A percentile compares a stretch with the other conserved stretches of the same genome.
Conservation (phyloP, 2,797 vertebrate genomes). For the Garrulus glandarius region DNA sequence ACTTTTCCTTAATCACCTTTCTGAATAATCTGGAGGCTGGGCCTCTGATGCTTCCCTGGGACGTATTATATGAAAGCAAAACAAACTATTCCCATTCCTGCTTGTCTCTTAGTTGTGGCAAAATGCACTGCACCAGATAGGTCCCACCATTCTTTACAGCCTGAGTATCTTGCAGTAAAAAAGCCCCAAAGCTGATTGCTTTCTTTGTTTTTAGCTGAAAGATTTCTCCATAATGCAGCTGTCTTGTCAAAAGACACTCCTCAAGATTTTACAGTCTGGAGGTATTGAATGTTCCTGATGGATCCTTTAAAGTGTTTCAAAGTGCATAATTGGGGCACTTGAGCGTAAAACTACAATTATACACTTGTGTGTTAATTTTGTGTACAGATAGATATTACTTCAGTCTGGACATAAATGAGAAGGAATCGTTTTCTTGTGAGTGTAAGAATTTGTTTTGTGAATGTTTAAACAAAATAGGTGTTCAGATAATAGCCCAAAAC, state of each 20-base stretch:
- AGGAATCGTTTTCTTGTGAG: conserved; percentile 49
- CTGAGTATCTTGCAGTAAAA: not conserved
- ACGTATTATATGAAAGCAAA: not conserved
- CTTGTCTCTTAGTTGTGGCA: not conserved
- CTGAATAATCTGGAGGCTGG: not conserved
- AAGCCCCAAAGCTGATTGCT: not conserved
- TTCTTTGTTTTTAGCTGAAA: not conserved
- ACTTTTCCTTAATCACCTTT: not conserved
- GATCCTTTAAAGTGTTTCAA: conserved; percentile 65
- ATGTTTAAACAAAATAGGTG: conserved; percentile 41
- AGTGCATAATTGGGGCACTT: conserved; percentile 71
- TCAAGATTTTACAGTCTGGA: conserved; percentile 37
- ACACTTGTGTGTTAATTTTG: conserved; percentile 75
- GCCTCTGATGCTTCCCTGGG: not conserved
- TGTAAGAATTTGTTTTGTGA: conserved; percentile 38
- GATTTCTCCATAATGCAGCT: conserved; percentile 14
- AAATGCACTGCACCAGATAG: not conserved
- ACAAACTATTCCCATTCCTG: not conserved
- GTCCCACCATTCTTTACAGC: not conserved
- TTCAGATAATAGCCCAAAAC: conserved; percentile 18
- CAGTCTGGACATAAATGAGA: conserved; percentile 65
- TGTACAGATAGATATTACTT: conserved; percentile 66
- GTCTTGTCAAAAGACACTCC: conserved; percentile 47
- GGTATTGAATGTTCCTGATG: conserved; percentile 44
- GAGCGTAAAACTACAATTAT: conserved; percentile 76